Conservation (phyloP, 64 coral and sea anemone species). For the Montipora efflorescens region DNA sequence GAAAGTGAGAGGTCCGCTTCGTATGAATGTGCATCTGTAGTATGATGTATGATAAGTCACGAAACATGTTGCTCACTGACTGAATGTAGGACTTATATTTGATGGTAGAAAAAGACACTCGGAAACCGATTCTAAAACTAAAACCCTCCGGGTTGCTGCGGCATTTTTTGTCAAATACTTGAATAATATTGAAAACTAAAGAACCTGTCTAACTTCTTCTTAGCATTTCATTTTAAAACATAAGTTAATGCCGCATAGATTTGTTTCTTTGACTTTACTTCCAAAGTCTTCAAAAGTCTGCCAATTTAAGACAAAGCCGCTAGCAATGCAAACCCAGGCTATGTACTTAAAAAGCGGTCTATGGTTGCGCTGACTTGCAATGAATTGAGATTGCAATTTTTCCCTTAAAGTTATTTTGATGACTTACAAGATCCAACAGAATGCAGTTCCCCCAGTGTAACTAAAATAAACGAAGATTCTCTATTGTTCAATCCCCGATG, state of each 20-base stretch:
- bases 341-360: too few species aligned
- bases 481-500: conserved; percentile 23
- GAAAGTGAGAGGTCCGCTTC: too few species aligned
- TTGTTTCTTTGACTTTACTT: not conserved
- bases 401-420: too few species aligned
- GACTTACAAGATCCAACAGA: not conserved
- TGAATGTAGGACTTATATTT: not conserved
- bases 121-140: not conserved
- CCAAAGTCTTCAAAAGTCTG: not conserved
- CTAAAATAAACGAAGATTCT: conserved; percentile 13
- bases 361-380: too few species aligned
- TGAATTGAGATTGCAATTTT: too few species aligned
- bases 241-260: not conserved
- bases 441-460: not conserved
- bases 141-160: not conserved
- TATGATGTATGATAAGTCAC: too few species aligned
- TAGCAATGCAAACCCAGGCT: too few species aligned
- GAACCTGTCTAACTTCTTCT: too few species aligned
- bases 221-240: too few species aligned
- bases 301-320: not conserved
- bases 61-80: not conserved
- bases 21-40: too few species aligned
- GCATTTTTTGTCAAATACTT: too few species aligned
- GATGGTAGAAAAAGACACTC: not conserved
- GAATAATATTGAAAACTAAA: too few species aligned